phyloP scores from a whole-genome alignment of 2,888 invertebrate genomes.

The Spialia ferax region DNA sequence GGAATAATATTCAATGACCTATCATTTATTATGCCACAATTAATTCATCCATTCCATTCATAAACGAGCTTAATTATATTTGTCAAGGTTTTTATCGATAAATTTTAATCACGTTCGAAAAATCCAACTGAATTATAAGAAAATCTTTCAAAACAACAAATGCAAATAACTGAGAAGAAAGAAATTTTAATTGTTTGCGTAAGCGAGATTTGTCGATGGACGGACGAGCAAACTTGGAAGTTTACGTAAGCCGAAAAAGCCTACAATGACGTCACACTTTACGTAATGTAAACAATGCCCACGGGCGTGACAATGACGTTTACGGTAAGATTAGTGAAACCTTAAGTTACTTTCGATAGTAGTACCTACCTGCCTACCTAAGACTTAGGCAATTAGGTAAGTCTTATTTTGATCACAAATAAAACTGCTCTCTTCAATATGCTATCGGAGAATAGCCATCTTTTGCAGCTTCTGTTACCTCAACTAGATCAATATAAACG shows the following conservation, averaged over 20 bases:
- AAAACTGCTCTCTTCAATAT: no score
- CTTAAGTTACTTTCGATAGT: conserved; percentile 1
- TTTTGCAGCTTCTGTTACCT: no score
- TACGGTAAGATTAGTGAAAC: background rate
- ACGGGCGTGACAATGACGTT: background rate
- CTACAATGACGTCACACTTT: conserved; percentile 5
- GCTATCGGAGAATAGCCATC: no score
- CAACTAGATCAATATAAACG: no score
- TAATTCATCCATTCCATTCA: background rate
- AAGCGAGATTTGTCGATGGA: background rate
- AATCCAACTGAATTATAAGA: background rate
- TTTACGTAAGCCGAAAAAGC: conserved; percentile 2
- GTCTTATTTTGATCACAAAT: no score
- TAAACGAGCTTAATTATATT: background rate
- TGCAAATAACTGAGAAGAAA: background rate
- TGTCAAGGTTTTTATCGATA: background rate
- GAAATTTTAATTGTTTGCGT: background rate
- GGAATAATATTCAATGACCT: no score
- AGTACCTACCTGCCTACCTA: background rate
- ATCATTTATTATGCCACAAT: no score
- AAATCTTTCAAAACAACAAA: conserved; percentile 4
- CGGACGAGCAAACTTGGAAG: background rate
- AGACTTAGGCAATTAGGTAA: background rate
- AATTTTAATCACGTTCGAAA: background rate
- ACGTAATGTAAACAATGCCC: conserved; percentile 11